Evolutionary conservation across 1,140 invertebrate species (phyloP), one percentile per base, ranked within the genome.

Genomic region (Camponotus vicinus): DNA sequence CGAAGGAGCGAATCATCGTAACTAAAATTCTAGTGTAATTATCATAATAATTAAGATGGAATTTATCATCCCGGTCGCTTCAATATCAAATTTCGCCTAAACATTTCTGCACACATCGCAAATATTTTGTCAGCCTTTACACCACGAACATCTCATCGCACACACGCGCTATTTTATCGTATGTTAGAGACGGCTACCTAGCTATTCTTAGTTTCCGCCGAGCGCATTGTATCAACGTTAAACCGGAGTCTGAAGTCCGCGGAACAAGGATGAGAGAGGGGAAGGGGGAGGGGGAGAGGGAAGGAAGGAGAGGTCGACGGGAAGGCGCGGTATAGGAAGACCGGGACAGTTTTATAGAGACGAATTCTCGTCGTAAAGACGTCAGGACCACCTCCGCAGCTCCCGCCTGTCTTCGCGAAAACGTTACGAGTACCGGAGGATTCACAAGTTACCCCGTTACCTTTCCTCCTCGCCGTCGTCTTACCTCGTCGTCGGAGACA

Each of bases 321-420:
- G 21, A 15, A 42, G 40, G 49, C 4, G 77, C 32, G 34, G 87
- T 78, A 89, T 87, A 91, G 89, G 85, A 89, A 89, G 86, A 78
- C 85, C 87, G 70, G 88, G 93, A 93, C 93, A 94, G 93, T 93
- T 94, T 93, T 94, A 94, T 93, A 93, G 92, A 93, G 94, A 94
- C 91, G 91, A 91, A 93, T 94, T 92, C 91, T 85, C 86, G 85
- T 93, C 93, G 94, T 94, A 94, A 94, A 94, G 92, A 93, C 92
- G 93, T 93, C 93, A 85, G 83, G 90, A 85, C 88, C 88, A 91
- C 91, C 91, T 93, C 85, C 89, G 88, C 90, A 90, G 88, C 90
- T 92, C 75, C 75, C 76, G 80, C 66, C 64, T 88, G 90, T 90
- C 89, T 90, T 89, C 89, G 71, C 79, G 88, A 86, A 89, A 90